phyloP scores from a whole-genome alignment of 2,888 invertebrate genomes.

The Anthophora plumipes region DNA sequence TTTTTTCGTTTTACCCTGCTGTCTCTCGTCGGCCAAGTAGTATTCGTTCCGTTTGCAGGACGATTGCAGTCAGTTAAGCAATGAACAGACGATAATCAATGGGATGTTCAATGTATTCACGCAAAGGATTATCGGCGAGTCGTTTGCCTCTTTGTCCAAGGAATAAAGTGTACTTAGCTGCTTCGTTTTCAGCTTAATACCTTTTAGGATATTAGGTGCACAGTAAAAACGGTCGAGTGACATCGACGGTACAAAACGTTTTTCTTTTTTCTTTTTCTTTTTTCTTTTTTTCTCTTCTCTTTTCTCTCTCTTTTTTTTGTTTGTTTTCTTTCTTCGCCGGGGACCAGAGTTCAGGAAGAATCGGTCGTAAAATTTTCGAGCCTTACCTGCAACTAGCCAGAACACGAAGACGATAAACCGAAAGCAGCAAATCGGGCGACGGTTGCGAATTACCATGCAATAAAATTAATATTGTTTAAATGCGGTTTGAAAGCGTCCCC shows the following conservation, averaged over 20 bases:
- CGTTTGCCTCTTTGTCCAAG: slow-evolving; percentile 70
- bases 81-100: slow-evolving; percentile 8
- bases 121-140: slow-evolving; percentile 75
- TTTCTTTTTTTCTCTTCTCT: slow-evolving; percentile 12
- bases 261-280: slow-evolving; percentile 26
- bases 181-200: slow-evolving; percentile 62
- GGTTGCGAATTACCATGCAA: slow-evolving; percentile 68
- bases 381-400: slow-evolving; percentile 39
- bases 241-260: slow-evolving; percentile 22
- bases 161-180: slow-evolving; percentile 71
- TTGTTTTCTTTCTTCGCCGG: slow-evolving; percentile 2
- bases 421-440: slow-evolving; percentile 21
- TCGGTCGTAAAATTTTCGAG: slow-evolving; percentile 47
- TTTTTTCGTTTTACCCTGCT: neutral
- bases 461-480: slow-evolving; percentile 78
- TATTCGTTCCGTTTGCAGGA: neutral
- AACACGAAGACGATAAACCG: neutral
- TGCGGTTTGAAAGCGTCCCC: slow-evolving; percentile 74
- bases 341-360: slow-evolving; percentile 7
- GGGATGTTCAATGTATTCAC: slow-evolving; percentile 31
- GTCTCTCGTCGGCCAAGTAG: neutral
- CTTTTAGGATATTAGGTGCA: slow-evolving; percentile 40
- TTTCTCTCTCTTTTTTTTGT: neutral
- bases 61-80: slow-evolving; percentile 9
- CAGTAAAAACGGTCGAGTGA: slow-evolving; percentile 54